A percentile compares a stretch with the other conserved stretches of the same genome.
Evolutionary conservation across 2,113 vertebrate species (phyloP).

Genomic region (Peromyscus polionotus): DNA sequence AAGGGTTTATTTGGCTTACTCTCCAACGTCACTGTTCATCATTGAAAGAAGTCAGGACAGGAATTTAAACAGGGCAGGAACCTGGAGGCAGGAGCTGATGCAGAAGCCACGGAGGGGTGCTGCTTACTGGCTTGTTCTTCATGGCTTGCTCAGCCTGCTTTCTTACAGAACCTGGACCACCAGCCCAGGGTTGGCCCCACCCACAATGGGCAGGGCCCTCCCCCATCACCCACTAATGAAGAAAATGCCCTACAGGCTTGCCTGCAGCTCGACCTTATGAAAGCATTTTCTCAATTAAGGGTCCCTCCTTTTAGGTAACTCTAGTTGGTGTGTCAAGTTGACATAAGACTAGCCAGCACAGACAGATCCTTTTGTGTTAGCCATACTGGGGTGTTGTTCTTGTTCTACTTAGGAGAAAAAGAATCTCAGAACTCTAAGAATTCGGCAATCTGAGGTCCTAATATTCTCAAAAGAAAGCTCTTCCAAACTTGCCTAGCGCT

Average conservation of each 20-base stretch:
- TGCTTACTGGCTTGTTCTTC: background rate
- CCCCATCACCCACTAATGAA: background rate
- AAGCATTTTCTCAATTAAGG: background rate
- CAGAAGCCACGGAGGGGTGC: background rate
- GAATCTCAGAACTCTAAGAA: background rate
- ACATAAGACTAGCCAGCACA: background rate
- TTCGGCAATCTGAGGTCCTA: background rate
- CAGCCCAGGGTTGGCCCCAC: background rate
- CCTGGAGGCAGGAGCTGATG: background rate
- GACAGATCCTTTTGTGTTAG: background rate
- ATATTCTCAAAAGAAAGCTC: background rate
- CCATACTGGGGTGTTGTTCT: background rate
- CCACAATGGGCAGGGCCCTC: background rate
- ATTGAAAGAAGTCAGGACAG: background rate
- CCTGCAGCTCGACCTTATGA: background rate
- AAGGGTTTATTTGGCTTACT: background rate
- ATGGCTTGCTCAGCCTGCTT: background rate
- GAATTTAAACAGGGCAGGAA: background rate
- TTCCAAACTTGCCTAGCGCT: background rate
- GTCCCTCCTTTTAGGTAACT: background rate
- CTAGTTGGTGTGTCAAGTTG: background rate
- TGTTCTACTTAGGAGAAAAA: background rate
- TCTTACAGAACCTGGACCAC: background rate
- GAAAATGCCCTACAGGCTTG: background rate
- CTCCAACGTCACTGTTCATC: background rate